Evolutionary conservation across 2,888 invertebrate species (phyloP).

Genomic region (Aricia artaxerxes): DNA sequence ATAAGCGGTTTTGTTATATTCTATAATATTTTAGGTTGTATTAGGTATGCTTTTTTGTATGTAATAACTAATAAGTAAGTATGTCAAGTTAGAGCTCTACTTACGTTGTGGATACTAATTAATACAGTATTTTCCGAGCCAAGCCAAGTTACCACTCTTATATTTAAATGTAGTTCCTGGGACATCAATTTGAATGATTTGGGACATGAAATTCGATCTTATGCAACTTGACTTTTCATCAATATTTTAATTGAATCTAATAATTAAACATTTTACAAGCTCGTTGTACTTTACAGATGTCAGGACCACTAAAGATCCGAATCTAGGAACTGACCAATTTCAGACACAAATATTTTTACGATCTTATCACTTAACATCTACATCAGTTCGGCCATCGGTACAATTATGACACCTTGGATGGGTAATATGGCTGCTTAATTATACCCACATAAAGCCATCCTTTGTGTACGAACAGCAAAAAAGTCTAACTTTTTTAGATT

Average conservation of each 20-base stretch:
- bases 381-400: neutral
- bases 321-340: neutral
- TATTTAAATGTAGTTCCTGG: too few relatives aligned
- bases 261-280: neutral
- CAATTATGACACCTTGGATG: neutral
- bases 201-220: too few relatives aligned
- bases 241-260: too few relatives aligned
- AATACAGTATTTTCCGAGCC: too few relatives aligned
- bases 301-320: neutral
- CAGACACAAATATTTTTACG: neutral
- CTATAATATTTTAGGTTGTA: neutral
- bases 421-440: neutral
- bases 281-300: neutral
- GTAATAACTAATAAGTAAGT: too few relatives aligned
- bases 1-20: conserved; percentile 31
- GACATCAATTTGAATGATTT: too few relatives aligned
- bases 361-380: neutral
- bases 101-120: too few relatives aligned
- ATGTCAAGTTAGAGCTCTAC: too few relatives aligned
- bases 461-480: neutral
- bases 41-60: too few relatives aligned
- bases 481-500: neutral
- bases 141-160: too few relatives aligned
- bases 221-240: too few relatives aligned
- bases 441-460: neutral